These are phyloP conservation scores for Dendroctonus valens DNA, from an alignment of 1,140 invertebrate genomes.

Conservation along the genomic window DNA sequence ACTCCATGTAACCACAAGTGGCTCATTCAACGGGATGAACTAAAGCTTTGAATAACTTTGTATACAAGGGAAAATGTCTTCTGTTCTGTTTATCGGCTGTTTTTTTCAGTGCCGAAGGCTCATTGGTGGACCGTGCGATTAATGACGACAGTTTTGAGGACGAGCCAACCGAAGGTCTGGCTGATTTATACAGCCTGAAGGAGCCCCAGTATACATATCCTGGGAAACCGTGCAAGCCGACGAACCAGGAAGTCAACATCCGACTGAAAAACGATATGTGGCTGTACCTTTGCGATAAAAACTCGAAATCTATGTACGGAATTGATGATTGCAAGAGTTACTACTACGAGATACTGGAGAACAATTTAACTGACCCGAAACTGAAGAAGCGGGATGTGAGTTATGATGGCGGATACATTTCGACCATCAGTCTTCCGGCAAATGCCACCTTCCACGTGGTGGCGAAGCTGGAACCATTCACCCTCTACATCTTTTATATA, in stretches of 20 bases:
- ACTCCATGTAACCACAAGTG: too few species aligned
- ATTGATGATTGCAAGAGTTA: constrained; percentile 34
- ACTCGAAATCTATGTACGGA: constrained; percentile 24
- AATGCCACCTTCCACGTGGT: constrained; percentile 42
- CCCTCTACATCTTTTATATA: constrained; percentile 54
- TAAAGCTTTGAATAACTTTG: too few species aligned
- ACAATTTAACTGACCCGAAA: too few species aligned
- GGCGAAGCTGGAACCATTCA: constrained; percentile 52
- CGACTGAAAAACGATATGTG: constrained; percentile 11
- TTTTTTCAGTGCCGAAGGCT: too few species aligned
- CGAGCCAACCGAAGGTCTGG: constrained; percentile 5
- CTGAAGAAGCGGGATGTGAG: too few species aligned
- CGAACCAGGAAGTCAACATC: constrained; percentile 18
- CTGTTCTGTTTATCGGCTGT: too few species aligned
- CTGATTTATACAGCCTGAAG: too few species aligned
- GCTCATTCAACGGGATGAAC: too few species aligned
- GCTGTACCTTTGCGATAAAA: constrained; percentile 25
- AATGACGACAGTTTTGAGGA: not conserved
- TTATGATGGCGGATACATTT: not conserved
- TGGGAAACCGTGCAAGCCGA: not conserved
- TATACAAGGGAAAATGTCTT: too few species aligned
- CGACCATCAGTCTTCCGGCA: constrained; percentile 4
- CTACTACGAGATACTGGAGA: constrained; percentile 17
- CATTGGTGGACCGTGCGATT: not conserved
- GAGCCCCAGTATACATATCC: not conserved